phyloP scores from a whole-genome alignment of 2,888 invertebrate genomes.

The Agrilus biguttatus region DNA sequence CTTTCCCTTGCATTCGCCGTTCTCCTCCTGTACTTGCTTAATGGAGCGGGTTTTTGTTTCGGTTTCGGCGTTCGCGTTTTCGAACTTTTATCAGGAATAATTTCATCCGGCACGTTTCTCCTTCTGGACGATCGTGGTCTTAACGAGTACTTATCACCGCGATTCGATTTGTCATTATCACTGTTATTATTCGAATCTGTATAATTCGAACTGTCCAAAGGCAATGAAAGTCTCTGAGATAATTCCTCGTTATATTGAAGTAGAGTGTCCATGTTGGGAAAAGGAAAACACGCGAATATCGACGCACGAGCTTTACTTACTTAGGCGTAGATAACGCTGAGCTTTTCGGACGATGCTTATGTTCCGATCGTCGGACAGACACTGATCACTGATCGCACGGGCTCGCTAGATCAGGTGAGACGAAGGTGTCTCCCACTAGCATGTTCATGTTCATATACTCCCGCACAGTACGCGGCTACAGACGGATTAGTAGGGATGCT shows the following conservation, averaged over 20 bases:
- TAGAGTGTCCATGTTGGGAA: slow-evolving; percentile 13
- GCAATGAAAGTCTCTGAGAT: slow-evolving; percentile 24
- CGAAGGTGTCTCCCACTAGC: slow-evolving; percentile 18
- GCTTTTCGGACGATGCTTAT: slow-evolving; percentile 6
- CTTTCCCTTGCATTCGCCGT: slow-evolving; percentile 55
- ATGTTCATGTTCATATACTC: slow-evolving; percentile 12
- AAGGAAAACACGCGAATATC: not conserved
- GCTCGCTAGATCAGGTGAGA: slow-evolving; percentile 11
- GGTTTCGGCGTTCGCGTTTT: slow-evolving; percentile 14
- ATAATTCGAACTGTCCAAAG: slow-evolving; percentile 15
- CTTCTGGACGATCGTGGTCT: slow-evolving; percentile 25
- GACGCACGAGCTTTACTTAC: slow-evolving; percentile 1
- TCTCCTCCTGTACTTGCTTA: slow-evolving; percentile 53
- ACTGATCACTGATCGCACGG: slow-evolving; percentile 7
- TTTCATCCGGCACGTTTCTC: slow-evolving; percentile 10
- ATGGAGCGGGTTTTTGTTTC: slow-evolving; percentile 34
- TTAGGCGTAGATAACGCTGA: not conserved
- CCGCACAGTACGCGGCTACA: slow-evolving; percentile 4
- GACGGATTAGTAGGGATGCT: no score
- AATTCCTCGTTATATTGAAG: slow-evolving; percentile 25
- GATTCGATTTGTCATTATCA: slow-evolving; percentile 16
- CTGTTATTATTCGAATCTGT: slow-evolving; percentile 28
- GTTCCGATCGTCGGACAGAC: slow-evolving; percentile 13
- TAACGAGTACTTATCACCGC: slow-evolving; percentile 29
- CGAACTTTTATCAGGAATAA: slow-evolving; percentile 6